Conservation (phyloP, 37 sponge, comb jelly and placozoan genomes). For the Ephydatia muelleri region DNA sequence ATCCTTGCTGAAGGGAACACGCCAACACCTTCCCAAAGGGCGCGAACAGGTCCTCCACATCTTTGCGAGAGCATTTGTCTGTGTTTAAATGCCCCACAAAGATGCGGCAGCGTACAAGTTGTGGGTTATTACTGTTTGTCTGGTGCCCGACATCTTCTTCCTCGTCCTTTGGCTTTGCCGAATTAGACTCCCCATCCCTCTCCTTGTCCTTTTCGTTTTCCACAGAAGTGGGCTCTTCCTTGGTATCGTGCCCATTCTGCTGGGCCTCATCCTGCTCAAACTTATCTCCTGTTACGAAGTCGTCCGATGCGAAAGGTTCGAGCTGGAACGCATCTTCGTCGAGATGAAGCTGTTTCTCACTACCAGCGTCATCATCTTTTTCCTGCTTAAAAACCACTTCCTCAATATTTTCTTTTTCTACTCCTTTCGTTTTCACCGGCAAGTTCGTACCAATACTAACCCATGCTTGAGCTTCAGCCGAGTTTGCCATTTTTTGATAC, state of each 20-base stretch:
- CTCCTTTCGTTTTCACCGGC: background rate
- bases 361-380: slow-evolving; percentile 2
- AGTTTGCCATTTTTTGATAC: too few species aligned
- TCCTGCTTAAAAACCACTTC: background rate
- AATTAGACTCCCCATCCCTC: background rate
- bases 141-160: background rate
- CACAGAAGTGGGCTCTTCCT: background rate
- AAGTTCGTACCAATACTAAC: slow-evolving; percentile 32
- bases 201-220: slow-evolving; percentile 3
- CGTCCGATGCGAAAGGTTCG: slow-evolving; percentile 11
- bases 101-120: slow-evolving; percentile 32
- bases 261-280: background rate
- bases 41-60: slow-evolving; percentile 31
- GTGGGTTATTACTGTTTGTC: slow-evolving; percentile 45
- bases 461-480: slow-evolving; percentile 41
- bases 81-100: slow-evolving; percentile 67
- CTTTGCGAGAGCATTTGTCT: slow-evolving; percentile 13
- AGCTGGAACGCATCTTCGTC: slow-evolving; percentile 21
- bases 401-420: background rate
- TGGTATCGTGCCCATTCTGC: background rate
- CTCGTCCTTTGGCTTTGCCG: background rate
- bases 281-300: background rate
- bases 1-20: slow-evolving; percentile 49
- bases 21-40: slow-evolving; percentile 46
- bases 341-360: slow-evolving; percentile 19